phyloP scores from a whole-genome alignment of 2,113 vertebrate species.

The Crocuta crocuta region DNA sequence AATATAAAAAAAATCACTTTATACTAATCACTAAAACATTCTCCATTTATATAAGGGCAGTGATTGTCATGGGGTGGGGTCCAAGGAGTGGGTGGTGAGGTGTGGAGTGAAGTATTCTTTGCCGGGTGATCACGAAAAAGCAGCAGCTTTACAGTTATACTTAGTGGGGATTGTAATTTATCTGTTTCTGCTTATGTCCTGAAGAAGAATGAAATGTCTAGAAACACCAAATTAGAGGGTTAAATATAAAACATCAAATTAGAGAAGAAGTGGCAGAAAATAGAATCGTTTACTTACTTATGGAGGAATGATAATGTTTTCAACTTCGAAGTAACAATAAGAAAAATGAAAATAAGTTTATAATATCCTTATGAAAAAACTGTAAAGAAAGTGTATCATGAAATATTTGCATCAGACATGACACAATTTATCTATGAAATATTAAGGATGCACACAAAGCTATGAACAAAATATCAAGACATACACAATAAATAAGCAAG shows the following conservation, averaged over 20 bases:
- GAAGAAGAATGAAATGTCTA: not conserved
- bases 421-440: conserved; percentile 46
- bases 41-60: not conserved
- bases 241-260: conserved; percentile 36
- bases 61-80: not conserved
- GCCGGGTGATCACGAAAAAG: not conserved
- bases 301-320: conserved; percentile 1
- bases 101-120: not conserved
- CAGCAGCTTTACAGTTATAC: not conserved
- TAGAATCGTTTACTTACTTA: not conserved
- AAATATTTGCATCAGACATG: conserved; percentile 28
- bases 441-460: conserved; percentile 16
- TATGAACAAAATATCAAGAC: conserved; percentile 45
- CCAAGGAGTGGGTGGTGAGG: not conserved
- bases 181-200: not conserved
- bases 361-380: conserved; percentile 1
- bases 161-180: not conserved
- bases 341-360: not conserved
- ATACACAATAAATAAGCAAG: conserved; percentile 20
- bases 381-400: not conserved
- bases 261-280: not conserved
- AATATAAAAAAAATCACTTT: not conserved
- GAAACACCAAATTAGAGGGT: not conserved
- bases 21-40: not conserved
- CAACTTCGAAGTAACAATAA: not conserved